A percentile compares a stretch with the other conserved stretches of the same genome.
Evolutionary conservation across 2,797 vertebrate genomes (phyloP).

Genomic region (Semotilus atromaculatus): DNA sequence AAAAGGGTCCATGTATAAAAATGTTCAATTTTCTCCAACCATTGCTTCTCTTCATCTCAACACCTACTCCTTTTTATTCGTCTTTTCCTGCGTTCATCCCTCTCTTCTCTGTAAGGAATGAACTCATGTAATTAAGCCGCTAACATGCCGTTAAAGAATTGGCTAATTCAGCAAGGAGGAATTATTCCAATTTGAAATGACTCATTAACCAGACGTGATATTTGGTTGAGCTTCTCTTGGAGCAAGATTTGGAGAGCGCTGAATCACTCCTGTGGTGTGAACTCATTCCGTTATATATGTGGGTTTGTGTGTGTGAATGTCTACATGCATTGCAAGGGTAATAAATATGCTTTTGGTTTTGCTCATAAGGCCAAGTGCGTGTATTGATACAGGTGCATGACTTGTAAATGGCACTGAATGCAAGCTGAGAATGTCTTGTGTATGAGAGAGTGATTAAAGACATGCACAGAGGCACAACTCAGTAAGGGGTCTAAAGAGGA

Average conservation of each 20-base stretch:
- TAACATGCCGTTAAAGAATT: slow-evolving; percentile 85
- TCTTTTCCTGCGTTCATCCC: slow-evolving; percentile 66
- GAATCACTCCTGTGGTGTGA: slow-evolving; percentile 74
- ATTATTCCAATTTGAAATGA: slow-evolving; percentile 85
- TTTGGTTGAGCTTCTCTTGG: slow-evolving; percentile 78
- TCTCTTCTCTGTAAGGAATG: slow-evolving; percentile 73
- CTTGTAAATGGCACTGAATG: slow-evolving; percentile 71
- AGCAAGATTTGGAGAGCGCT: slow-evolving; percentile 76
- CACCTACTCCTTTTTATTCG: slow-evolving; percentile 5
- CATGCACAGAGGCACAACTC: slow-evolving; percentile 48
- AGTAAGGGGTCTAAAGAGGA: slow-evolving; percentile 45
- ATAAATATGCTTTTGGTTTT: slow-evolving; percentile 49
- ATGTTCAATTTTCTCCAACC: neutral
- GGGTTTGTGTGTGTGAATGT: slow-evolving; percentile 56
- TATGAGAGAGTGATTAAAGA: slow-evolving; percentile 62
- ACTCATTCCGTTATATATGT: slow-evolving; percentile 68
- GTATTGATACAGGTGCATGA: slow-evolving; percentile 19
- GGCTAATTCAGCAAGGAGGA: slow-evolving; percentile 86
- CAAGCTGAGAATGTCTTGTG: slow-evolving; percentile 68
- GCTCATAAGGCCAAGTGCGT: slow-evolving; percentile 18
- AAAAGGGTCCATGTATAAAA: slow-evolving; percentile 31
- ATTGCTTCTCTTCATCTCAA: slow-evolving; percentile 2
- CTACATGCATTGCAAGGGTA: slow-evolving; percentile 12
- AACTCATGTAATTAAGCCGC: slow-evolving; percentile 85
- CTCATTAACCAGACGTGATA: slow-evolving; percentile 84